Conservation (phyloP, 53 echinoderm and acorn worm genomes). For the Arbacia lixula region DNA sequence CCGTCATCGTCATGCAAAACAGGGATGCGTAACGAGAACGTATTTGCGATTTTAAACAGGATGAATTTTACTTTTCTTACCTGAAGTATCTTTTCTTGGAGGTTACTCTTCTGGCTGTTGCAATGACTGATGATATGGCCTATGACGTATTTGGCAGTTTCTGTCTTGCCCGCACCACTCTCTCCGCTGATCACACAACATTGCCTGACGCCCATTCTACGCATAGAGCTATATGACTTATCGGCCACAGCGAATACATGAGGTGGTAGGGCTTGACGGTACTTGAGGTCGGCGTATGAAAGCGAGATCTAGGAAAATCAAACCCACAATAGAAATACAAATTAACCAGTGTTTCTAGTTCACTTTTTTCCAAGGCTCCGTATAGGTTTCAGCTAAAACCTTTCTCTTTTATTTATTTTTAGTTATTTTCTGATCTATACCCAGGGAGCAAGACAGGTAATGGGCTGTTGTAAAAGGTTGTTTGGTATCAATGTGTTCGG, state of each 20-base stretch:
- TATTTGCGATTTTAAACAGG: neutral
- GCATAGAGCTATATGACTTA: constrained; percentile 90
- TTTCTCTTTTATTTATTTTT: too few species aligned
- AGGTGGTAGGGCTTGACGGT: constrained; percentile 82
- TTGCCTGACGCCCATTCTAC: constrained; percentile 77
- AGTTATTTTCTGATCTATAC: too few species aligned
- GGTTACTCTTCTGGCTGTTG: constrained; percentile 78
- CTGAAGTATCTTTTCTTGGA: constrained; percentile 97
- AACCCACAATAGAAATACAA: too few species aligned
- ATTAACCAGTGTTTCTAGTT: too few species aligned
- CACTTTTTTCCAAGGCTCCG: too few species aligned
- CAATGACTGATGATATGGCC: constrained; percentile 98
- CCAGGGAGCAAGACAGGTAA: too few species aligned
- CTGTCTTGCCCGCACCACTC: constrained; percentile 98
- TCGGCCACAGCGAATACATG: constrained; percentile 96
- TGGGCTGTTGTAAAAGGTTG: too few species aligned
- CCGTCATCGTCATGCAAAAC: too few species aligned
- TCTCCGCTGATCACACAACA: constrained; percentile 99
- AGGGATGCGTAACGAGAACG: too few species aligned
- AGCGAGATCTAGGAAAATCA: constrained; percentile 73
- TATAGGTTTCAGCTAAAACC: too few species aligned
- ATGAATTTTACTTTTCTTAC: constrained; percentile 54
- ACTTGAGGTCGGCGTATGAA: constrained; percentile 81
- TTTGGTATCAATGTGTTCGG: too few species aligned
- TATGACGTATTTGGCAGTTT: constrained; percentile 93